phyloP scores from a whole-genome alignment of 1,140 invertebrate genomes.

The Branchinecta lindahli region DNA sequence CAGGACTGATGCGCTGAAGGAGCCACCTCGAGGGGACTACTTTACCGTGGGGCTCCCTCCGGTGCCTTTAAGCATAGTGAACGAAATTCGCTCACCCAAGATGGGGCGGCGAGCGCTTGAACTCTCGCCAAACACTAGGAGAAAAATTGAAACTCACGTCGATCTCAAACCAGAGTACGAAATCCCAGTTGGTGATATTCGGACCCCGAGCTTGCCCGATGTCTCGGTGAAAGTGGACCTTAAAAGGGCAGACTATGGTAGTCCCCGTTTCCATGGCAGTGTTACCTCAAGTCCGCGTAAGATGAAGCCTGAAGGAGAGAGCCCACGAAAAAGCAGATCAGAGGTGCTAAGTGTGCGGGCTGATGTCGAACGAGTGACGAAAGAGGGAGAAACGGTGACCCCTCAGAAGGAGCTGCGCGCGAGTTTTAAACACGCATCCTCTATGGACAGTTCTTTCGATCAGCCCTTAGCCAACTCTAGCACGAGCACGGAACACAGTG shows the following conservation, averaged over 20 bases:
- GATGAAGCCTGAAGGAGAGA: neutral
- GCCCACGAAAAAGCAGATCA: neutral
- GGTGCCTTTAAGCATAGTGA: neutral
- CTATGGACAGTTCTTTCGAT: neutral
- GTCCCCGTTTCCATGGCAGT: neutral
- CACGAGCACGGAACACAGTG: neutral
- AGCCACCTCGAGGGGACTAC: neutral
- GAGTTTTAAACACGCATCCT: neutral
- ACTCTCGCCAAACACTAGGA: conserved; percentile 19
- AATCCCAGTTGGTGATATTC: conserved; percentile 5
- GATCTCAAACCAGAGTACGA: neutral
- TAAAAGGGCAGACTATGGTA: neutral
- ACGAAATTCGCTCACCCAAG: conserved; percentile 36
- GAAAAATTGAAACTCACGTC: conserved; percentile 1
- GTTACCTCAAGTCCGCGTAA: neutral
- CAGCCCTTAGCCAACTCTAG: neutral
- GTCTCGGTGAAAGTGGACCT: neutral
- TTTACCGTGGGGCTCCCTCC: neutral
- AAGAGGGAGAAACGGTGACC: neutral
- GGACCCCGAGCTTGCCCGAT: neutral
- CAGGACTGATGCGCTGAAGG: neutral
- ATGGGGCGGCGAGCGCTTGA: conserved; percentile 39
- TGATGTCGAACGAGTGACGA: neutral
- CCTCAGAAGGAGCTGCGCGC: neutral
- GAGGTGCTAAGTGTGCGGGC: neutral